phyloP scores from a whole-genome alignment of 2,113 vertebrate species.

The Lepidothrix coronata region DNA sequence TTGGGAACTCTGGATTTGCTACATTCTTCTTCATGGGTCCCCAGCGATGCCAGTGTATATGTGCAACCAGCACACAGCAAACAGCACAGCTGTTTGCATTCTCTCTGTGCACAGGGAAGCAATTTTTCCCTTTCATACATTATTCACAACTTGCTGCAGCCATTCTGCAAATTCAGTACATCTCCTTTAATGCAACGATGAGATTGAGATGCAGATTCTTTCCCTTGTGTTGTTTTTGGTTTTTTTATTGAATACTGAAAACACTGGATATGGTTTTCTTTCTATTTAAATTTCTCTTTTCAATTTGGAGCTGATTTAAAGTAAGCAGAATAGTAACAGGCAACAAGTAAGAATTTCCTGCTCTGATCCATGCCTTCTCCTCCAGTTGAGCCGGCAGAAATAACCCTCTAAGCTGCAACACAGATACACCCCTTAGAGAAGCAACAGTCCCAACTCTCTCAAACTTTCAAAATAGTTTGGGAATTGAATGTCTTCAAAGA shows the following conservation, averaged over 20 bases:
- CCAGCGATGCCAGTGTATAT: neutral
- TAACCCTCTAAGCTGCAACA: neutral
- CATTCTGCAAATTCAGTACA: constrained; percentile 44
- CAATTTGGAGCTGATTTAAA: constrained; percentile 16
- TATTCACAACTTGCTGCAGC: constrained; percentile 66
- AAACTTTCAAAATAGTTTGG: neutral
- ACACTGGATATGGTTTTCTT: constrained; percentile 63
- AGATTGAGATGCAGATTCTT: constrained; percentile 72
- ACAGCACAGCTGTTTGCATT: constrained; percentile 39
- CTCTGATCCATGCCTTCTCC: neutral
- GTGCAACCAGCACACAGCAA: neutral
- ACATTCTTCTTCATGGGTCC: neutral
- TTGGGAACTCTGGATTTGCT: neutral
- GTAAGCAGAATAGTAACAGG: neutral
- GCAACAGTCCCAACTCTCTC: neutral
- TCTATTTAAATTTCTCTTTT: constrained; percentile 31
- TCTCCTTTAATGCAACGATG: constrained; percentile 58
- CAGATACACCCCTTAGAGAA: neutral
- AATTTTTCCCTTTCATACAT: constrained; percentile 61
- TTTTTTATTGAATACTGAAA: constrained; percentile 34
- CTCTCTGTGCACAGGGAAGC: neutral
- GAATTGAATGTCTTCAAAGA: neutral
- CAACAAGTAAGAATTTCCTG: neutral
- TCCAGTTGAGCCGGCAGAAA: neutral
- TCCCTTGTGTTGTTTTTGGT: neutral